Evolutionary conservation across 1,140 invertebrate species (phyloP).

Genomic region (Hylyphantes graminicola): DNA sequence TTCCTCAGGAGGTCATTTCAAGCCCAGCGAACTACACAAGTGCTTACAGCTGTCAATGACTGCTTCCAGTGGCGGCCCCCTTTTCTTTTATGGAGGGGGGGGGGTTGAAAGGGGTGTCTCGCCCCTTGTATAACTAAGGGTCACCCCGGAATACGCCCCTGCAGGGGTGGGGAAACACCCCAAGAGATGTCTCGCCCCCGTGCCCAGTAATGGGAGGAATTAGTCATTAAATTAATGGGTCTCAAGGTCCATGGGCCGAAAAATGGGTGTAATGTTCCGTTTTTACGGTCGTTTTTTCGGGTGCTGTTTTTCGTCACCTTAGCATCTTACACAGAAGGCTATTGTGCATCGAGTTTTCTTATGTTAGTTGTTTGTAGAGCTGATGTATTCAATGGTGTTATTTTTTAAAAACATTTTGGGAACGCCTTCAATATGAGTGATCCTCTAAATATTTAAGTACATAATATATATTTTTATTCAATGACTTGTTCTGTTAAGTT

Average conservation of each 20-base stretch:
- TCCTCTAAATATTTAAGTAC: too few species aligned
- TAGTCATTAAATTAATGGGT: conserved; percentile 59
- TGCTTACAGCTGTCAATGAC: not conserved
- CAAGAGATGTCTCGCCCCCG: conserved; percentile 6
- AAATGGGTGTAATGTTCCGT: not conserved
- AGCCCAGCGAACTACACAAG: not conserved
- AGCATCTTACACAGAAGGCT: too few species aligned
- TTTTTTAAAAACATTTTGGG: too few species aligned
- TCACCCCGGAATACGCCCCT: conserved; percentile 39
- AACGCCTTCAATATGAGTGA: too few species aligned
- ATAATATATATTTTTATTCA: too few species aligned
- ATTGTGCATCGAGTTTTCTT: too few species aligned
- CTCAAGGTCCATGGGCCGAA: not conserved
- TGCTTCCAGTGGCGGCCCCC: not conserved
- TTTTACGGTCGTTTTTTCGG: not conserved
- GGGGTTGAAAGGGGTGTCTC: conserved; percentile 14
- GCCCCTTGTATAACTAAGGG: conserved; percentile 37
- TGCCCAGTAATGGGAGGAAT: conserved; percentile 46
- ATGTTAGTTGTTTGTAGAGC: too few species aligned
- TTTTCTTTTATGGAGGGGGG: not conserved
- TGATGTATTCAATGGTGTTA: too few species aligned
- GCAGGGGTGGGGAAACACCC: conserved; percentile 23
- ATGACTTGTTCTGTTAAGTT: too few species aligned
- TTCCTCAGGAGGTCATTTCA: not conserved
- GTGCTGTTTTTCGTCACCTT: too few species aligned